Conservation (phyloP, 2,113 vertebrate genomes). For the Pangasianodon hypophthalmus region DNA sequence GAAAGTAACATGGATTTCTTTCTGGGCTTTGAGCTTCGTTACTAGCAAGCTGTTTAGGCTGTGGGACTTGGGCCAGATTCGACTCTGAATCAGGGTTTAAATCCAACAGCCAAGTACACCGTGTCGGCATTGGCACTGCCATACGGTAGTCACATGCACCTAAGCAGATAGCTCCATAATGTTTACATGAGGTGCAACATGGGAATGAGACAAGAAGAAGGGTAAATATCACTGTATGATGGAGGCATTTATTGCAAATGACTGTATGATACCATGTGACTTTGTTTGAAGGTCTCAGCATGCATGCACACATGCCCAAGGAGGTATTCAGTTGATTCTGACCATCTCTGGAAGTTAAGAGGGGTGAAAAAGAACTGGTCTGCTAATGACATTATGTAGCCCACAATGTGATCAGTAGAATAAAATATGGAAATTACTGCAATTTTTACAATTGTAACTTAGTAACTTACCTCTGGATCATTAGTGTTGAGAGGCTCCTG, state of each 20-base stretch:
- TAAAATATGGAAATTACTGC: background rate
- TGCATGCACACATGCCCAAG: background rate
- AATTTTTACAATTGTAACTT: background rate
- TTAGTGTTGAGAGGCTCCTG: slow-evolving; percentile 79
- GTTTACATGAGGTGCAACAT: background rate
- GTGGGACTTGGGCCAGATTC: background rate
- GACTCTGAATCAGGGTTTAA: no score
- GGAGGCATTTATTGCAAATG: background rate
- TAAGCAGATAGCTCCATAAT: no score
- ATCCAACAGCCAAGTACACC: no score
- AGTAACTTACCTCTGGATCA: slow-evolving; percentile 83
- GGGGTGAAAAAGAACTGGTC: background rate
- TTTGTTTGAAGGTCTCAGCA: background rate
- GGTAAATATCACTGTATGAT: background rate
- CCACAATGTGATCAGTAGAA: background rate
- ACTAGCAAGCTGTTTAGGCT: background rate
- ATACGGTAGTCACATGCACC: no score
- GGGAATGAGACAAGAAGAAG: no score
- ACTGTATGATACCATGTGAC: background rate
- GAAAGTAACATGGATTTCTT: background rate
- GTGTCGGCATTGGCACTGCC: no score
- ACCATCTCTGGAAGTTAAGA: background rate
- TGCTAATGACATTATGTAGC: background rate
- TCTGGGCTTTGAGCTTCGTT: background rate
- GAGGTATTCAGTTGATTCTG: background rate